Conservation (phyloP, 2,888 invertebrate species). For the Ectobius pallidus region DNA sequence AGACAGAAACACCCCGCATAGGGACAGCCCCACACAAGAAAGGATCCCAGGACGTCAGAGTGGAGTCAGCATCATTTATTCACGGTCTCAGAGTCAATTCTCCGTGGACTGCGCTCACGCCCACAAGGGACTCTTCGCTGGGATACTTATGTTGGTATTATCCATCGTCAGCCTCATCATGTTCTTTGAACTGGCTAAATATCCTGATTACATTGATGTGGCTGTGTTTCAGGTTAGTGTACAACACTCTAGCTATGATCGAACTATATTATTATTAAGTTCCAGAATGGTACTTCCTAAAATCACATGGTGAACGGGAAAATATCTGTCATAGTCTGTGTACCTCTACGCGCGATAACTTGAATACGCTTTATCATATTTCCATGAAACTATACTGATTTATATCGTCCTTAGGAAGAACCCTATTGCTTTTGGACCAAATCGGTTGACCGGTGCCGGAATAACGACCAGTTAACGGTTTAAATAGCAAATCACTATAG, state of each 20-base stretch:
- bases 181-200: conserved; percentile 57
- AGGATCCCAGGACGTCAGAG: conserved; percentile 4
- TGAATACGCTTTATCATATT: too few species aligned
- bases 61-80: conserved; percentile 46
- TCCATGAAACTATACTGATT: too few species aligned
- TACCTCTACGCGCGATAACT: conserved; percentile 49
- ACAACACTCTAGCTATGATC: conserved; percentile 48
- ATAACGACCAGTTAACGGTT: too few species aligned
- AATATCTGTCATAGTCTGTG: conserved; percentile 48
- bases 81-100: conserved; percentile 65
- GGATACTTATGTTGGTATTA: conserved; percentile 55
- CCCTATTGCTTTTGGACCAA: too few species aligned
- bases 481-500: too few species aligned
- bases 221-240: conserved; percentile 62
- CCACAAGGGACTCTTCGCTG: conserved; percentile 64
- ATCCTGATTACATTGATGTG: conserved; percentile 51
- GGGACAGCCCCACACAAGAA: not conserved
- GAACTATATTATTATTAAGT: conserved; percentile 55
- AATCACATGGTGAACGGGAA: conserved; percentile 52
- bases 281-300: too few species aligned
- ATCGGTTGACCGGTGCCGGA: too few species aligned
- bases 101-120: conserved; percentile 86
- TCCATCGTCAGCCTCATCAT: conserved; percentile 57
- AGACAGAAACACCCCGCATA: not conserved
- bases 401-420: too few species aligned